These are phyloP conservation scores for Spilogale gracilis DNA, from an alignment of 2,113 vertebrate genomes.

Conservation along the genomic window DNA sequence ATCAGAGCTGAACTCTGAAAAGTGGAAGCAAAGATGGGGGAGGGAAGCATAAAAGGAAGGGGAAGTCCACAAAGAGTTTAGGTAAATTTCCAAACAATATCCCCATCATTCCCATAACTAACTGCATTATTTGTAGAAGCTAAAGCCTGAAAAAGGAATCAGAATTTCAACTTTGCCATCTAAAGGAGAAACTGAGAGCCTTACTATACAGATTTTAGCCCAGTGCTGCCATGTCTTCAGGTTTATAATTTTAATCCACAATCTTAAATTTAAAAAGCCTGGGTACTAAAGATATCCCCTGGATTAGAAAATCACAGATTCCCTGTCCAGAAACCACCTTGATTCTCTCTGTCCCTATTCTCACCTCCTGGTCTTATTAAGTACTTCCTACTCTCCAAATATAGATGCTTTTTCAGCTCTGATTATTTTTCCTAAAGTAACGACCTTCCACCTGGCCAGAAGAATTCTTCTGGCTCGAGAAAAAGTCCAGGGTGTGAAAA, in stretches of 20 bases:
- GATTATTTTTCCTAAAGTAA: neutral
- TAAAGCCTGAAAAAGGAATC: conserved; percentile 14
- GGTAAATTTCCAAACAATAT: conserved; percentile 6
- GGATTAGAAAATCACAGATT: neutral
- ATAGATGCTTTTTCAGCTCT: conserved; percentile 18
- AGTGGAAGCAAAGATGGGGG: neutral
- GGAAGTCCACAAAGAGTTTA: neutral
- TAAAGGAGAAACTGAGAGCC: neutral
- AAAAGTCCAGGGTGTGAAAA: neutral
- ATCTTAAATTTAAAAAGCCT: neutral
- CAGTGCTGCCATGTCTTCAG: neutral
- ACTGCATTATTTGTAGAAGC: neutral
- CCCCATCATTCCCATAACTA: neutral
- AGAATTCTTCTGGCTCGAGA: neutral
- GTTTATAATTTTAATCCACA: conserved; percentile 52
- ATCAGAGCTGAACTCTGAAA: neutral
- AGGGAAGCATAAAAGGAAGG: neutral
- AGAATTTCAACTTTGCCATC: conserved; percentile 9
- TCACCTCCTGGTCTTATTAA: conserved; percentile 10
- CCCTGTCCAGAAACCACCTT: neutral
- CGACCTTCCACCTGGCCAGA: neutral
- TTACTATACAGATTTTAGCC: conserved; percentile 28
- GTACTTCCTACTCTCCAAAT: conserved; percentile 29
- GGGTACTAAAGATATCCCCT: neutral
- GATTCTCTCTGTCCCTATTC: neutral